Percentiles rank a stretch among this genome's conserved stretches.
phyloP scores from a whole-genome alignment of 2,797 vertebrate species.

The Chaenodraco wilsoni region DNA sequence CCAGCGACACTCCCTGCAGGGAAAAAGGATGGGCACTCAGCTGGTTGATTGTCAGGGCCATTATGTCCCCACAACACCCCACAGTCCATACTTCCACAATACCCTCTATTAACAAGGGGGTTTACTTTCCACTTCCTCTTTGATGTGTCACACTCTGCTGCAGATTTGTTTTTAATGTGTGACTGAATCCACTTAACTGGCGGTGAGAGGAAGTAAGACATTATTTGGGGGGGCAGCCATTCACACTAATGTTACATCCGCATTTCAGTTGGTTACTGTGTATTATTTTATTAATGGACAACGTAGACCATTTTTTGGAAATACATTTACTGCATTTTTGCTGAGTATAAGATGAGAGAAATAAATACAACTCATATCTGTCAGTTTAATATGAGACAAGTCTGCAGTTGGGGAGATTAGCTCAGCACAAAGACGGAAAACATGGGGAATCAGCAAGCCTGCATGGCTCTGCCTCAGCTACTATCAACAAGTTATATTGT shows the following conservation, averaged over 20 bases:
- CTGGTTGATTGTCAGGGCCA: constrained; percentile 80
- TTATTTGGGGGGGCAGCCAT: constrained; percentile 23
- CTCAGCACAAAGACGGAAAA: constrained; percentile 1
- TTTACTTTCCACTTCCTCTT: constrained; percentile 67
- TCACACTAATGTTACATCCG: constrained; percentile 1
- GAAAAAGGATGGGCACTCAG: constrained; percentile 68
- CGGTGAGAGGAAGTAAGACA: constrained; percentile 29
- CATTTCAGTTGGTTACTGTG: constrained; percentile 22
- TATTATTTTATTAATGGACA: neutral
- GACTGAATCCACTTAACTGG: constrained; percentile 77
- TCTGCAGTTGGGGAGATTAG: neutral
- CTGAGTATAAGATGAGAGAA: no score
- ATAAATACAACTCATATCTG: neutral
- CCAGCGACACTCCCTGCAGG: constrained; percentile 65
- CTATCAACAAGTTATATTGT: no score
- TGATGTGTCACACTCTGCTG: constrained; percentile 72
- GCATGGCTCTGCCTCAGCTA: no score
- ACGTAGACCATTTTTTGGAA: no score
- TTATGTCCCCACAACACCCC: constrained; percentile 72
- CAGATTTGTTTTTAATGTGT: constrained; percentile 80
- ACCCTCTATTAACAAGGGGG: constrained; percentile 73
- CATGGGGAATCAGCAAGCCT: neutral
- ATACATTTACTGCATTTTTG: no score
- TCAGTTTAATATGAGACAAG: neutral
- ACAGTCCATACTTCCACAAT: constrained; percentile 60